These are phyloP conservation scores for Suncus etruscus DNA, from an alignment of 2,113 vertebrate genomes.

Conservation along the genomic window DNA sequence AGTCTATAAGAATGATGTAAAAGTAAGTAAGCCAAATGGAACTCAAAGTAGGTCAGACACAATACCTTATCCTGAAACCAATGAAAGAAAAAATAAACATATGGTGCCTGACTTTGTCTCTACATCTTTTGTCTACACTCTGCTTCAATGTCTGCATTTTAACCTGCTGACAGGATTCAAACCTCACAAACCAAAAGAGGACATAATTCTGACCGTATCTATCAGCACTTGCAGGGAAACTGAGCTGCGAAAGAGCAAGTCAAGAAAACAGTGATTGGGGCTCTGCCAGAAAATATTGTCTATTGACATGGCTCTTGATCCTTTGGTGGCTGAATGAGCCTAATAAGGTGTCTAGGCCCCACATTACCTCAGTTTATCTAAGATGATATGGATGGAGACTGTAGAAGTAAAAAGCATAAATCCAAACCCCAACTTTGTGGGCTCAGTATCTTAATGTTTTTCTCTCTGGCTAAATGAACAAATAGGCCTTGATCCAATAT, in stretches of 20 bases:
- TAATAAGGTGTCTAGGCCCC: too few species aligned
- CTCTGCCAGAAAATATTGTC: background rate
- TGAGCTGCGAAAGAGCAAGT: background rate
- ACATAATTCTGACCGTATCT: background rate
- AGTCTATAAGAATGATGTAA: too few species aligned
- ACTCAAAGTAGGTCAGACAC: constrained; percentile 16
- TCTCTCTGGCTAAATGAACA: too few species aligned
- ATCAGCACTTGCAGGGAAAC: background rate
- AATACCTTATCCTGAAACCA: background rate
- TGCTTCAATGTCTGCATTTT: background rate
- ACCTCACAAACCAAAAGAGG: background rate
- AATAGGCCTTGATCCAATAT: background rate
- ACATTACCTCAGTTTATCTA: too few species aligned
- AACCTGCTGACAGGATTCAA: background rate
- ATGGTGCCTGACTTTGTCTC: background rate
- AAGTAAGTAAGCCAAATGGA: constrained; percentile 1
- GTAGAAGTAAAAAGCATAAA: too few species aligned
- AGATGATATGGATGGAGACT: too few species aligned
- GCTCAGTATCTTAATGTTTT: background rate
- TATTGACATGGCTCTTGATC: background rate
- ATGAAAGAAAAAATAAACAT: background rate
- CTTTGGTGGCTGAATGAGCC: background rate
- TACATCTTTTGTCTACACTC: too few species aligned
- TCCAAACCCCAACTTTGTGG: too few species aligned
- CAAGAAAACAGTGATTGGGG: background rate